phyloP scores from a whole-genome alignment of 2,888 invertebrate genomes.

The Meandrusa payeni region DNA sequence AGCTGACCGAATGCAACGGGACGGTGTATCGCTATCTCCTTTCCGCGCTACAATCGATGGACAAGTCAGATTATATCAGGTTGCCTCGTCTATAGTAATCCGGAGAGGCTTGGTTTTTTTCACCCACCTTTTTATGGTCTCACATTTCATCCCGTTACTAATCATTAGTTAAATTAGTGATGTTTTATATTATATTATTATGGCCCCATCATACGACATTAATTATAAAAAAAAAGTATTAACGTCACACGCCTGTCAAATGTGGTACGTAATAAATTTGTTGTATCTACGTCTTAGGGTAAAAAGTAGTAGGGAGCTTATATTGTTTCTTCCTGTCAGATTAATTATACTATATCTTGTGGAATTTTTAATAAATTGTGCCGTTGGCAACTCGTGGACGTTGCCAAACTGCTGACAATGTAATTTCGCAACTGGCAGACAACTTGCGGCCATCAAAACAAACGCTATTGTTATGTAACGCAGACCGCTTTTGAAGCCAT shows the following conservation, averaged over 20 bases:
- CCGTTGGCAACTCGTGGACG: slow-evolving; percentile 22
- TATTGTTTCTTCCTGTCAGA: no score
- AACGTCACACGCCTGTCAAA: no score
- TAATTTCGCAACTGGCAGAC: slow-evolving; percentile 27
- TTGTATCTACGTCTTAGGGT: no score
- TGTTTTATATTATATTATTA: no score
- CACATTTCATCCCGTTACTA: slow-evolving; percentile 3
- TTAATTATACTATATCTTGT: slow-evolving; percentile 16
- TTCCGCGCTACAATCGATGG: slow-evolving; percentile 24
- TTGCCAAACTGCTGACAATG: slow-evolving; percentile 31
- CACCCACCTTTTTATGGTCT: slow-evolving; percentile 9
- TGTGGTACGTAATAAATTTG: no score
- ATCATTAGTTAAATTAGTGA: slow-evolving; percentile 15
- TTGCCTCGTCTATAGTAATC: slow-evolving; percentile 23
- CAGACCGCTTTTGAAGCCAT: slow-evolving; percentile 18
- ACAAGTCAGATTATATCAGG: slow-evolving; percentile 22
- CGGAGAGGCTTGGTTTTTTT: slow-evolving; percentile 15
- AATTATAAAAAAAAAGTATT: no score
- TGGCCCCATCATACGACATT: no score
- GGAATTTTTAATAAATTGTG: slow-evolving; percentile 12
- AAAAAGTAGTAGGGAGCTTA: no score
- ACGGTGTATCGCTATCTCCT: slow-evolving; percentile 29
- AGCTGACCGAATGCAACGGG: slow-evolving; percentile 59
- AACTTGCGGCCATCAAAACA: slow-evolving; percentile 27
- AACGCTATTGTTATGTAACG: slow-evolving; percentile 25